phyloP scores from a whole-genome alignment of 1,140 invertebrate genomes.

The Drosophila nannoptera region DNA sequence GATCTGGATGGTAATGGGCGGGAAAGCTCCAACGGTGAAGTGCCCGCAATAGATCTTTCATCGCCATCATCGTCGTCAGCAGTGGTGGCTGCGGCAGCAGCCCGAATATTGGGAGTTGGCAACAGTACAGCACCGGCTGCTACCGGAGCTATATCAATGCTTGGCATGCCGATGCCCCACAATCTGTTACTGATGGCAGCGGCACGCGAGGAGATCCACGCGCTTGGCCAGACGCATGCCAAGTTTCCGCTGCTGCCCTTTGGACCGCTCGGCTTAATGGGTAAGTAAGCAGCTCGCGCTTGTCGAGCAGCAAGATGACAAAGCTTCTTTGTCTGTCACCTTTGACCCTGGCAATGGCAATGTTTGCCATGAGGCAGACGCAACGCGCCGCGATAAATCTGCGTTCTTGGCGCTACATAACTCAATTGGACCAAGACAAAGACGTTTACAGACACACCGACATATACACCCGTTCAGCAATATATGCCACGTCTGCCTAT shows the following conservation, averaged over 20 bases:
- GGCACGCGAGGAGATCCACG: constrained; percentile 73
- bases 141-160: constrained; percentile 42
- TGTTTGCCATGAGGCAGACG: constrained; percentile 37
- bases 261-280: constrained; percentile 87
- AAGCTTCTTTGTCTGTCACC: constrained; percentile 76
- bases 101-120: constrained; percentile 50
- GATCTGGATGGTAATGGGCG: constrained; percentile 46
- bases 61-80: constrained; percentile 45
- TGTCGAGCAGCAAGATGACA: constrained; percentile 59
- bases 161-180: constrained; percentile 69
- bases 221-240: constrained; percentile 62
- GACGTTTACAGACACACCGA: constrained; percentile 17
- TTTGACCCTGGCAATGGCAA: constrained; percentile 59
- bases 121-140: constrained; percentile 42
- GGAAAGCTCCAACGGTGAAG: constrained; percentile 43
- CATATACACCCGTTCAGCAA: constrained; percentile 11
- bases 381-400: constrained; percentile 59
- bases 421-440: constrained; percentile 78
- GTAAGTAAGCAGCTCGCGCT: constrained; percentile 52
- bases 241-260: constrained; percentile 85
- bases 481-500: constrained; percentile 45
- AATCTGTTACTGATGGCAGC: constrained; percentile 75
- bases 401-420: constrained; percentile 68
- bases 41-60: constrained; percentile 70
- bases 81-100: constrained; percentile 20